Percentiles rank a stretch among this genome's conserved stretches.
Evolutionary conservation across 2,888 invertebrate species (phyloP).

Genomic region (Acanthococcus lagerstroemiae): DNA sequence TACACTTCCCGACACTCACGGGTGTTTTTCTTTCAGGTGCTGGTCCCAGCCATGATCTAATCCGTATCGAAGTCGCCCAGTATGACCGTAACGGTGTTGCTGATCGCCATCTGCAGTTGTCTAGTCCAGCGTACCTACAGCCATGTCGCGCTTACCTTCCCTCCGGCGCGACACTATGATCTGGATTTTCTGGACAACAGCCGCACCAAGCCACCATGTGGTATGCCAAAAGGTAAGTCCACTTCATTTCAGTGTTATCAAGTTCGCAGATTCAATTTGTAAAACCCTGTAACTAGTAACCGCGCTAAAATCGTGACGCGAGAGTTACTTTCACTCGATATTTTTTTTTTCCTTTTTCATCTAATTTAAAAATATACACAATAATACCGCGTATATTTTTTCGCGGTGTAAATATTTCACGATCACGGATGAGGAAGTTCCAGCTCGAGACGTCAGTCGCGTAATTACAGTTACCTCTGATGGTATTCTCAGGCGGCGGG

Average conservation of each 20-base stretch:
- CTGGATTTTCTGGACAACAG: conserved; percentile 87
- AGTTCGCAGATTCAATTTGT: no score
- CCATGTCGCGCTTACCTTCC: conserved; percentile 82
- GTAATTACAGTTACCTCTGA: no score
- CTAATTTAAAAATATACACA: no score
- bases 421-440: not conserved
- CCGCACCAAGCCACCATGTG: conserved; percentile 82
- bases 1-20: no score
- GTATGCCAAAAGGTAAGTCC: conserved; percentile 81
- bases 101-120: conserved; percentile 19
- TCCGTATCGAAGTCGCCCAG: not conserved
- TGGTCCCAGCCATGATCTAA: not conserved
- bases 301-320: not conserved
- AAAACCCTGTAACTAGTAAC: no score
- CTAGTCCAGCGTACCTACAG: conserved; percentile 38
- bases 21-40: no score
- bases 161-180: conserved; percentile 77
- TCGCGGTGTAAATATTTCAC: no score
- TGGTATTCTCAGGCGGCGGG: no score
- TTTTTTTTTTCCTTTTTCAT: not conserved
- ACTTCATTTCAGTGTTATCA: no score
- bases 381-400: no score
- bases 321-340: not conserved
- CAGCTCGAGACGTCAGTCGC: no score
- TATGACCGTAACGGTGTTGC: conserved; percentile 17